Evolutionary conservation across 1,140 invertebrate genomes (phyloP).

Genomic region (Dendrolimus kikuchii): DNA sequence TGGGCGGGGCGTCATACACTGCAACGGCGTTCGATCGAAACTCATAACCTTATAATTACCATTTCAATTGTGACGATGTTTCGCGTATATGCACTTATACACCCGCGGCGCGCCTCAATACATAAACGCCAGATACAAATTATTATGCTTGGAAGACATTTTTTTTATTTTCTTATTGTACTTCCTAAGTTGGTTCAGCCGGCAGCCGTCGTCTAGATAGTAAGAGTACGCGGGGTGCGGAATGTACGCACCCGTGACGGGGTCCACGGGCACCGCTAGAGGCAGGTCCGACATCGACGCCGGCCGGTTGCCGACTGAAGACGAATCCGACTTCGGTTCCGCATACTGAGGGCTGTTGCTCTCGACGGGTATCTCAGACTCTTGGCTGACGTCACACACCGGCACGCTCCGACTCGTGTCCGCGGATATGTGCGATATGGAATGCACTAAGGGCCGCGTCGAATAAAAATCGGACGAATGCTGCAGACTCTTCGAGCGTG

Average conservation of each 20-base stretch:
- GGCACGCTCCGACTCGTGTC: conserved; percentile 59
- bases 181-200: conserved; percentile 36
- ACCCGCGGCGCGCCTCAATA: conserved; percentile 49
- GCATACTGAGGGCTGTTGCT: conserved; percentile 51
- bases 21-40: conserved; percentile 64
- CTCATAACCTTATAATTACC: conserved; percentile 43
- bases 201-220: conserved; percentile 41
- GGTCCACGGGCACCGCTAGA: conserved; percentile 49
- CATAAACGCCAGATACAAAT: conserved; percentile 70
- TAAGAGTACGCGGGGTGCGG: conserved; percentile 54
- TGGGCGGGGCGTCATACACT: conserved; percentile 55
- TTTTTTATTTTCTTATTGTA: conserved; percentile 35
- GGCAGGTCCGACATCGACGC: conserved; percentile 52
- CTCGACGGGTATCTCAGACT: conserved; percentile 27
- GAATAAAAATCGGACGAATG: conserved; percentile 51
- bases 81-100: conserved; percentile 8
- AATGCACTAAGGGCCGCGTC: conserved; percentile 37
- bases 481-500: conserved; percentile 48
- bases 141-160: conserved; percentile 45
- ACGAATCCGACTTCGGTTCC: conserved; percentile 46
- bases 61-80: conserved; percentile 7
- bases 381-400: conserved; percentile 52
- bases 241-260: conserved; percentile 44
- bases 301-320: conserved; percentile 36
- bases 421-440: conserved; percentile 50